A percentile compares a stretch with the other conserved stretches of the same genome.
Conservation (phyloP, 2,797 vertebrate species). For the Agapornis canus region DNA sequence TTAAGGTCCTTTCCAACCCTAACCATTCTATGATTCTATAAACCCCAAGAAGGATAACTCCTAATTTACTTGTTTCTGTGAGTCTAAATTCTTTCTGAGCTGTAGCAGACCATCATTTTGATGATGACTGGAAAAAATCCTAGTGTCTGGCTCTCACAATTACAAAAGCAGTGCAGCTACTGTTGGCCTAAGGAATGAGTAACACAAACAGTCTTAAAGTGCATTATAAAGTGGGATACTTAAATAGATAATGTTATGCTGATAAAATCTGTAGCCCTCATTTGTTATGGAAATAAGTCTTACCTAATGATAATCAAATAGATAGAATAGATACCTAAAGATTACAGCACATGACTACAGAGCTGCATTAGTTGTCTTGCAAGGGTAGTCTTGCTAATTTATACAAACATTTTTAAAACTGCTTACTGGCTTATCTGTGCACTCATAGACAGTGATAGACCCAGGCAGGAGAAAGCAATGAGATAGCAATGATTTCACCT, state of each 20-base stretch:
- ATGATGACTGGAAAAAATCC: not conserved
- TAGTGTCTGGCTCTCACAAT: not conserved
- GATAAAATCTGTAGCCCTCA: not conserved
- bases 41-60: not conserved
- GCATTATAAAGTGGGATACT: not conserved
- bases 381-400: not conserved
- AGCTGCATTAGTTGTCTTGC: not conserved
- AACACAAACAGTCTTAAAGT: not conserved
- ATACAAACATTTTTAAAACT: not conserved
- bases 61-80: not conserved
- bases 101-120: not conserved
- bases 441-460: not conserved
- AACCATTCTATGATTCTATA: too few relatives aligned
- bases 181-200: not conserved
- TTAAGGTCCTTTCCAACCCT: too few relatives aligned
- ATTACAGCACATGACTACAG: not conserved
- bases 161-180: not conserved
- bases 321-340: not conserved
- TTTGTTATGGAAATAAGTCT: not conserved
- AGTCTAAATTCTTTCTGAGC: not conserved
- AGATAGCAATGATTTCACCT: not conserved
- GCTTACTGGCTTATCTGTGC: not conserved
- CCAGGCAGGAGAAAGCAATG: not conserved
- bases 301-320: not conserved
- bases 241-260: not conserved